A percentile compares a stretch with the other conserved stretches of the same genome.
Evolutionary conservation across 2,797 vertebrate genomes (phyloP).

Genomic region (Hozukius guyotensis): DNA sequence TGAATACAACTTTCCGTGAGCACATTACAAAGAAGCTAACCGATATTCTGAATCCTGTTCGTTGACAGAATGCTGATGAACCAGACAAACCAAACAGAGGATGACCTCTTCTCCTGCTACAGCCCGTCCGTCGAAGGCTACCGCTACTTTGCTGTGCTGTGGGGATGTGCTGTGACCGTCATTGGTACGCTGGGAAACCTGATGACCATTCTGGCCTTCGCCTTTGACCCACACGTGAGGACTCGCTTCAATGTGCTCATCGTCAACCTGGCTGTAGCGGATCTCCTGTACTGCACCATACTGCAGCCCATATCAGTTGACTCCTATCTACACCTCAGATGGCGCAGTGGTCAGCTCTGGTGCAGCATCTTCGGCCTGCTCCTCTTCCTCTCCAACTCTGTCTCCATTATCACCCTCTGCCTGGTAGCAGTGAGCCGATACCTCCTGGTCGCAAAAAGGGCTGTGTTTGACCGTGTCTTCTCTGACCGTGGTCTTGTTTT

Average conservation of each 20-base stretch:
- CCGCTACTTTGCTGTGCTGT: constrained; percentile 86
- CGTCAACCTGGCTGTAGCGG: constrained; percentile 87
- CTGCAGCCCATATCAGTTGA: constrained; percentile 90
- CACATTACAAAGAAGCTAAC: neutral
- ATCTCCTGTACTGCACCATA: constrained; percentile 89
- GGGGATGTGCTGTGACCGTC: constrained; percentile 86
- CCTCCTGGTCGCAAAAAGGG: constrained; percentile 85
- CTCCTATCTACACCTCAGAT: constrained; percentile 88
- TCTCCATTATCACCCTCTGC: constrained; percentile 90
- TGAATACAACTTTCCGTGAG: neutral
- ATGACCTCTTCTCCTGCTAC: constrained; percentile 86
- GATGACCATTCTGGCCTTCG: constrained; percentile 88
- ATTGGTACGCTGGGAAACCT: constrained; percentile 87
- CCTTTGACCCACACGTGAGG: constrained; percentile 79
- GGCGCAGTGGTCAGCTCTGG: constrained; percentile 83
- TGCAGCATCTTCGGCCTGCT: constrained; percentile 88
- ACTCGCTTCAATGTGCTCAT: constrained; percentile 91
- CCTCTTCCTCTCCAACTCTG: constrained; percentile 89
- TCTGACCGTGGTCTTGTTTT: constrained; percentile 72
- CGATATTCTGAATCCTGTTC: neutral
- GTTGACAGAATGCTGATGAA: constrained; percentile 71
- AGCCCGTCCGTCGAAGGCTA: constrained; percentile 84
- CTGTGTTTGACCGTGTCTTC: constrained; percentile 83
- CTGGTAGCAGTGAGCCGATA: constrained; percentile 88
- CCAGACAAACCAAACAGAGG: constrained; percentile 70